Conservation (phyloP, 2,797 vertebrate genomes). For the Bryconaethiops microstoma region DNA sequence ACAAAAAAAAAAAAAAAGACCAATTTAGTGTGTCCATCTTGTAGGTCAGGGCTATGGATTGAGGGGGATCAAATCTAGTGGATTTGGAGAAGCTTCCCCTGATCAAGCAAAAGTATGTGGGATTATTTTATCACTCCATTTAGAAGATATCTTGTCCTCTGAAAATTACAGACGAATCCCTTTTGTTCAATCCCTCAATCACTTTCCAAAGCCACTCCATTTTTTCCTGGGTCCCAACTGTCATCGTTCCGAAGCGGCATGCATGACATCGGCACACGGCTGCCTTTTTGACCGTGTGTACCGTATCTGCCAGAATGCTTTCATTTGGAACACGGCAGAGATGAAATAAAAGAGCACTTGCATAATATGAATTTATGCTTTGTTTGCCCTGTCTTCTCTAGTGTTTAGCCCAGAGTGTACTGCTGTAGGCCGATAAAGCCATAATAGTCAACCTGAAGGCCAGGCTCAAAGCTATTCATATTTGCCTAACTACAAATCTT, state of each 20-base stretch:
- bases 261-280: conserved; percentile 1
- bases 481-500: conserved; percentile 52
- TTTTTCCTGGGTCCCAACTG: not conserved
- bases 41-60: conserved; percentile 18
- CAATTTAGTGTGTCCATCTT: not conserved
- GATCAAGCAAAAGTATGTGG: conserved; percentile 44
- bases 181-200: conserved; percentile 37
- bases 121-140: conserved; percentile 42
- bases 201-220: conserved; percentile 33
- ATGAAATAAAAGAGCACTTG: not conserved
- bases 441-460: conserved; percentile 41
- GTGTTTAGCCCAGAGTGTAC: conserved; percentile 31
- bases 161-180: conserved; percentile 34
- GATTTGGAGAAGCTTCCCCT: conserved; percentile 22
- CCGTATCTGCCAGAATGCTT: conserved; percentile 7
- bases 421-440: conserved; percentile 48
- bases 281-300: conserved; percentile 22
- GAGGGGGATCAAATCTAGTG: conserved; percentile 33
- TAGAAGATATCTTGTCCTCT: conserved; percentile 26
- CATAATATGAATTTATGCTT: conserved; percentile 15
- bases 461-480: conserved; percentile 19
- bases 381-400: conserved; percentile 39
- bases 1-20: not conserved
- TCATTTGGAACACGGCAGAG: not conserved
- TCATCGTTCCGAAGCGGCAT: not conserved